Percentiles rank a stretch among this genome's conserved stretches.
These are phyloP conservation scores for Oncorhynchus tshawytscha DNA, from an alignment of 2,113 vertebrate genomes.

Conservation along the genomic window DNA sequence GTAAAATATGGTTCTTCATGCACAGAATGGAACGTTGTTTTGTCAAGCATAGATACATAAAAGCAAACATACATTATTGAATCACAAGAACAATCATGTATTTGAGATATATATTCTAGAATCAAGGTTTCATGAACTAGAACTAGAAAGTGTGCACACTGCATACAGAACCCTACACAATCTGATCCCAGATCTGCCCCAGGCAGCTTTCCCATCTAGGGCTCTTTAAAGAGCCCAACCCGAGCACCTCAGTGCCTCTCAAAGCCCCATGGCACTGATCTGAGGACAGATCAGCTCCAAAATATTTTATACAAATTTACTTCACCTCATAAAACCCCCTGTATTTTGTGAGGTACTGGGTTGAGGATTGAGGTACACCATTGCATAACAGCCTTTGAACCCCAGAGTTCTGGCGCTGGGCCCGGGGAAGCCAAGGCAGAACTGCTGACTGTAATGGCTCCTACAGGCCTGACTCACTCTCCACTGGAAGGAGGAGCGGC, in stretches of 20 bases:
- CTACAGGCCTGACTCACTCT: slow-evolving; percentile 38
- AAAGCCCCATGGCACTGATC: neutral
- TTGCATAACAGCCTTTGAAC: slow-evolving; percentile 42
- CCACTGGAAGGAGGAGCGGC: slow-evolving; percentile 21
- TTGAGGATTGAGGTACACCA: neutral
- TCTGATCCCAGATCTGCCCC: neutral
- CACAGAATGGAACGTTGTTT: neutral
- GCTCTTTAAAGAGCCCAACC: neutral
- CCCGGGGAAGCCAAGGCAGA: neutral
- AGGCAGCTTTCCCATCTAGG: neutral
- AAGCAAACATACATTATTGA: too few relatives aligned
- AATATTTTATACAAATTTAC: slow-evolving; percentile 23
- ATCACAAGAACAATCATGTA: too few relatives aligned
- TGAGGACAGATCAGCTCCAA: neutral
- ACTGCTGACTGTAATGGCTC: slow-evolving; percentile 36
- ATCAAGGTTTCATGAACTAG: too few relatives aligned
- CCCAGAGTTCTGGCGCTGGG: slow-evolving; percentile 8
- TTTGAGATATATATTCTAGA: too few relatives aligned
- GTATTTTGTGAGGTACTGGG: slow-evolving; percentile 22
- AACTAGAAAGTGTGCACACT: neutral
- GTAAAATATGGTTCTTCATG: neutral
- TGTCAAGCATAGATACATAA: too few relatives aligned
- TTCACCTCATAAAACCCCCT: slow-evolving; percentile 10
- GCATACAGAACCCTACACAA: neutral
- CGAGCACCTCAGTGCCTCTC: neutral